Percentiles rank a stretch among this genome's conserved stretches.
Conservation (phyloP, 2,888 invertebrate genomes). For the Laspeyria flexula region DNA sequence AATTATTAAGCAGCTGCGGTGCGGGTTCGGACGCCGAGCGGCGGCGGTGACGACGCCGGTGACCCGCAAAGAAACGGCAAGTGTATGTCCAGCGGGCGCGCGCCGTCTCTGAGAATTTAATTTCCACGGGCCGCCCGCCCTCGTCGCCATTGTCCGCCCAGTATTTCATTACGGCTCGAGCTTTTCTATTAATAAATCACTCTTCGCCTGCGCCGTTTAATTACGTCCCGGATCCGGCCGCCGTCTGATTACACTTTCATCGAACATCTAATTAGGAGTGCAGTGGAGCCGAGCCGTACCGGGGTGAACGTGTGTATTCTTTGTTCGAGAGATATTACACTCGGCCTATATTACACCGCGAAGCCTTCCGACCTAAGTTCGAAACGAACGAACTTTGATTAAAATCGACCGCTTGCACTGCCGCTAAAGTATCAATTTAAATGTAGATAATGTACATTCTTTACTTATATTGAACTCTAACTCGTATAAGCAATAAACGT, state of each 20-base stretch:
- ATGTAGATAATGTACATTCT: constrained; percentile 33
- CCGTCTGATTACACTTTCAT: constrained; percentile 86
- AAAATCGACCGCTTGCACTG: constrained; percentile 70
- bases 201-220: constrained; percentile 85
- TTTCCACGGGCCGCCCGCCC: constrained; percentile 80
- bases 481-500: background rate
- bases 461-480: constrained; percentile 7
- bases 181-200: constrained; percentile 87
- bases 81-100: constrained; percentile 64
- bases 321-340: constrained; percentile 76
- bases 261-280: constrained; percentile 86
- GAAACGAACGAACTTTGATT: constrained; percentile 80
- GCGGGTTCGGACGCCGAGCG: constrained; percentile 38
- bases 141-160: constrained; percentile 83
- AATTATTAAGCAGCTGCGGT: constrained; percentile 72
- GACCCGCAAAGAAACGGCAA: constrained; percentile 74
- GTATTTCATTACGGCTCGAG: constrained; percentile 85
- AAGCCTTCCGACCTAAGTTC: constrained; percentile 69
- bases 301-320: constrained; percentile 75
- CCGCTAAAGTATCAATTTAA: constrained; percentile 43
- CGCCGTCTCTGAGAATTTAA: constrained; percentile 80
- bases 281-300: constrained; percentile 66
- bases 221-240: constrained; percentile 83
- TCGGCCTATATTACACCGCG: constrained; percentile 71
- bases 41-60: constrained; percentile 41